Evolutionary conservation across 2,888 invertebrate genomes (phyloP).

Genomic region (Orthosia gracilis): DNA sequence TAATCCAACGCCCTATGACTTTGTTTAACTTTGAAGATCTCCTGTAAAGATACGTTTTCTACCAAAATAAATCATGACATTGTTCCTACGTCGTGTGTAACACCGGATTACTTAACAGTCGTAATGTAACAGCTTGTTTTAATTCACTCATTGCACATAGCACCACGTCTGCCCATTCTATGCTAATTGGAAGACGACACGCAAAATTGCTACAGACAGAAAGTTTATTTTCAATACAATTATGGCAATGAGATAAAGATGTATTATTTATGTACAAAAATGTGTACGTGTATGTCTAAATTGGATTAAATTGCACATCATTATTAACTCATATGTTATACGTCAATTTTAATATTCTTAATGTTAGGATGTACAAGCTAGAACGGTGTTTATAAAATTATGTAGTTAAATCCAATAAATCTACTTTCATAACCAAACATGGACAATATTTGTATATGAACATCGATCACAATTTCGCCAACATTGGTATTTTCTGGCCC

Average conservation of each 20-base stretch:
- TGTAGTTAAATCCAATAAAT: neutral
- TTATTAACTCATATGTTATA: too few species aligned
- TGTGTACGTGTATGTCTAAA: conserved; percentile 5
- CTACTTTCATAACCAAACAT: neutral
- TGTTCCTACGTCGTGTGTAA: conserved; percentile 57
- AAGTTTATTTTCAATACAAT: conserved; percentile 65
- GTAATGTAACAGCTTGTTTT: conserved; percentile 79
- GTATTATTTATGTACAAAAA: conserved; percentile 2
- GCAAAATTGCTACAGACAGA: conserved; percentile 76
- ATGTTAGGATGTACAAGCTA: neutral
- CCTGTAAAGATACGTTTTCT: conserved; percentile 3
- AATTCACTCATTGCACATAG: conserved; percentile 79
- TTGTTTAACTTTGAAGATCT: neutral
- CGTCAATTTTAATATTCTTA: too few species aligned
- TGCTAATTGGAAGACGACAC: conserved; percentile 84
- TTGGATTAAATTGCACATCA: neutral
- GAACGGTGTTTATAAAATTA: neutral
- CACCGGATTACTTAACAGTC: conserved; percentile 76
- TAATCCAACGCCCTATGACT: neutral
- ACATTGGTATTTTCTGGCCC: neutral
- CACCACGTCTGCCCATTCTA: conserved; percentile 77
- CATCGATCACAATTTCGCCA: neutral
- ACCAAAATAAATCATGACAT: conserved; percentile 60
- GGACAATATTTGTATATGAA: neutral
- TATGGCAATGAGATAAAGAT: conserved; percentile 28